Evolutionary conservation across 2,113 vertebrate species (phyloP).

Genomic region (Crotalus horridus): DNA sequence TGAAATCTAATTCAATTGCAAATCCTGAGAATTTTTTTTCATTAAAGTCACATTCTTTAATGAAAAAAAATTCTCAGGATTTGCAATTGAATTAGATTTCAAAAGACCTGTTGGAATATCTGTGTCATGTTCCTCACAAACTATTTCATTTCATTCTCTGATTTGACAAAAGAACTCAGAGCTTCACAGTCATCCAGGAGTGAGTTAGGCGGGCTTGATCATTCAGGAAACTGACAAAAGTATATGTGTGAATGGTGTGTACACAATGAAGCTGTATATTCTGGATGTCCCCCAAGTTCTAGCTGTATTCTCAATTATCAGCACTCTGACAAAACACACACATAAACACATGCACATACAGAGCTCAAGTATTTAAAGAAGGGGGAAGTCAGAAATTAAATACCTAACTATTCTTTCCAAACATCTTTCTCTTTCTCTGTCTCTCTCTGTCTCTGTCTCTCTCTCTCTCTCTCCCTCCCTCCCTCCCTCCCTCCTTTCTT

Average conservation of each 20-base stretch:
- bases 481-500: background rate
- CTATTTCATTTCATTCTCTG: conserved; percentile 50
- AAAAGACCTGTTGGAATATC: conserved; percentile 33
- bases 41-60: background rate
- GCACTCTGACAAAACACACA: background rate
- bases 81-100: too few species aligned
- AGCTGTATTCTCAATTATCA: background rate
- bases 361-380: background rate
- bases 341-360: background rate
- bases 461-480: background rate
- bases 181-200: background rate
- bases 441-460: background rate
- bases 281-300: background rate
- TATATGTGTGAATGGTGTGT: background rate
- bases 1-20: background rate
- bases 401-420: background rate
- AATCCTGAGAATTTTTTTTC: background rate
- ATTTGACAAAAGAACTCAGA: conserved; percentile 41
- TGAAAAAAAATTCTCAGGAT: too few species aligned
- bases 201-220: background rate
- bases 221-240: background rate
- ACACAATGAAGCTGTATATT: background rate
- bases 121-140: conserved; percentile 38
- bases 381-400: background rate
- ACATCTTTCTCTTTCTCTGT: background rate